Evolutionary conservation across 2,797 vertebrate genomes (phyloP).

Genomic region (Eutrigla gurnardus): DNA sequence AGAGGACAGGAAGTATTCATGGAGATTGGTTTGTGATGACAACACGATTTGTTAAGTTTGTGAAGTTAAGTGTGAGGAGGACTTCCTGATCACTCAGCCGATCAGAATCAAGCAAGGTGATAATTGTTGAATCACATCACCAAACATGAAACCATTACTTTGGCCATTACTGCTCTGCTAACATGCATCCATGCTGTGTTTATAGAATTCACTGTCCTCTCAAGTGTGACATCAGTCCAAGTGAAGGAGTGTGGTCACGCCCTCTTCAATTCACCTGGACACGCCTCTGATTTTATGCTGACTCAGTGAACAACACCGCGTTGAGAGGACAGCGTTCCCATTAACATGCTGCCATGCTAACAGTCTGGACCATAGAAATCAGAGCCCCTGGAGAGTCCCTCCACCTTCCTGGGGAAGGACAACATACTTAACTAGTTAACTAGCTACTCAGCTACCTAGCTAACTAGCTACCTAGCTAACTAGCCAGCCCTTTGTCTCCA

Average conservation of each 20-base stretch:
- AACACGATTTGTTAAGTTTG: too few relatives aligned
- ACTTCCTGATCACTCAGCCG: neutral
- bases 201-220: neutral
- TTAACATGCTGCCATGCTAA: slow-evolving; percentile 21
- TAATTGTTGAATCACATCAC: neutral
- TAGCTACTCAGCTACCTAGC: too few relatives aligned
- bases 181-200: neutral
- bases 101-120: neutral
- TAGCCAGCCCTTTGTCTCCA: too few relatives aligned
- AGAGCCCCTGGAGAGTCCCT: too few relatives aligned
- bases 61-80: neutral
- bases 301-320: neutral
- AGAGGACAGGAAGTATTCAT: neutral
- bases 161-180: neutral
- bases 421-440: too few relatives aligned
- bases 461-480: too few relatives aligned
- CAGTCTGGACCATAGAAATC: neutral
- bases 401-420: too few relatives aligned
- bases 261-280: neutral
- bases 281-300: neutral
- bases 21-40: neutral
- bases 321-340: slow-evolving; percentile 4
- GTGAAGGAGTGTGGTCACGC: neutral
- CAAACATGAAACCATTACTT: neutral
- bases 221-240: neutral